These are phyloP conservation scores for Corbicula japonica DNA, from an alignment of 2,888 invertebrate species.

Conservation along the genomic window DNA sequence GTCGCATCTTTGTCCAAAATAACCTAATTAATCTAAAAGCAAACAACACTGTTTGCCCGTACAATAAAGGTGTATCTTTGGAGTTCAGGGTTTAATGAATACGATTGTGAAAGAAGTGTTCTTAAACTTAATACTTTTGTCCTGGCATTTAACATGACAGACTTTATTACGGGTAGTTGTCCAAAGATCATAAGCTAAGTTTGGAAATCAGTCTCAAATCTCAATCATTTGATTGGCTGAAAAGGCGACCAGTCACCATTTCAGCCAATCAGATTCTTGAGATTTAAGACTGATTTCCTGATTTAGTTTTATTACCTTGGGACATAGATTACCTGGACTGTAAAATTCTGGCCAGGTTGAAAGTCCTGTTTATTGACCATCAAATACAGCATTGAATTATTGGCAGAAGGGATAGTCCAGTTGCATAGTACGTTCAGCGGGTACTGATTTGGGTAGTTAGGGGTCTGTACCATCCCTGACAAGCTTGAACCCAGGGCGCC, in stretches of 20 bases:
- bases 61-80: too few relatives aligned
- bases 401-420: slow-evolving; percentile 88
- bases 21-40: background rate
- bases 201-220: background rate
- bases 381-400: slow-evolving; percentile 45
- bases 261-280: background rate
- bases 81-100: too few relatives aligned
- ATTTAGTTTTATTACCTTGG: background rate
- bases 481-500: slow-evolving; percentile 16
- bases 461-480: slow-evolving; percentile 88
- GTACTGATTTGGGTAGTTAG: slow-evolving; percentile 90
- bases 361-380: slow-evolving; percentile 49
- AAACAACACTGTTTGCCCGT: background rate
- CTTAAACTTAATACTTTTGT: too few relatives aligned
- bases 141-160: too few relatives aligned
- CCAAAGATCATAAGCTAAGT: background rate
- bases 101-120: too few relatives aligned
- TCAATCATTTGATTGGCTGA: background rate
- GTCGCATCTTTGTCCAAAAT: background rate
- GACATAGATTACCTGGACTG: slow-evolving; percentile 26
- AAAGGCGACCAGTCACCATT: background rate
- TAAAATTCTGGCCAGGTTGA: slow-evolving; percentile 24
- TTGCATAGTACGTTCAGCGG: slow-evolving; percentile 89
- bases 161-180: too few relatives aligned
- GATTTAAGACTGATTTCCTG: background rate